These are phyloP conservation scores for Glaucopsyche alexis DNA, from an alignment of 2,888 invertebrate species.

Conservation along the genomic window DNA sequence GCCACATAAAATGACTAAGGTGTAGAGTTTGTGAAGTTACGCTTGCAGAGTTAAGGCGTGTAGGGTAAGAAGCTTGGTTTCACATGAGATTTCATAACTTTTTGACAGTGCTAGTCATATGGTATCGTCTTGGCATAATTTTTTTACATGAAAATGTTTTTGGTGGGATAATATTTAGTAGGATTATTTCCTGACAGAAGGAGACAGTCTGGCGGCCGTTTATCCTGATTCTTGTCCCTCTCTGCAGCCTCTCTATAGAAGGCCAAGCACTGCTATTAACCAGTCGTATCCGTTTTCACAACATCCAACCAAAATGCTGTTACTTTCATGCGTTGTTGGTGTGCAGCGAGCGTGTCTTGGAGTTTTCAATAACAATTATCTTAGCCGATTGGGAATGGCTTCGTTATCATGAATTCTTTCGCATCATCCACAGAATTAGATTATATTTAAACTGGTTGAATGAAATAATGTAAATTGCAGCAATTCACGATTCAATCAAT, in stretches of 20 bases:
- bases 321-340: slow-evolving; percentile 26
- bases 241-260: neutral
- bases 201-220: neutral
- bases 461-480: no score
- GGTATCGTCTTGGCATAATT: no score
- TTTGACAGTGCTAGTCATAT: no score
- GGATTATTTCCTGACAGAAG: neutral
- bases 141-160: no score
- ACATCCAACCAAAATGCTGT: slow-evolving; percentile 20
- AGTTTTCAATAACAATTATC: slow-evolving; percentile 20
- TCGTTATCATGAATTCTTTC: neutral
- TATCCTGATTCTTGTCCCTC: neutral
- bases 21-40: no score
- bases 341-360: slow-evolving; percentile 20
- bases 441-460: neutral
- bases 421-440: neutral
- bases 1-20: no score
- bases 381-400: neutral
- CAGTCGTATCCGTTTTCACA: neutral
- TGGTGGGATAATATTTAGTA: neutral
- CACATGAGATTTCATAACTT: no score
- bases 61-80: no score
- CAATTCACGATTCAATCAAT: neutral
- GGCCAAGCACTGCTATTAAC: neutral
- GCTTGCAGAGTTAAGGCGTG: no score